These are phyloP conservation scores for Glyptemys insculpta DNA, from an alignment of 2,797 vertebrate genomes.

Conservation along the genomic window DNA sequence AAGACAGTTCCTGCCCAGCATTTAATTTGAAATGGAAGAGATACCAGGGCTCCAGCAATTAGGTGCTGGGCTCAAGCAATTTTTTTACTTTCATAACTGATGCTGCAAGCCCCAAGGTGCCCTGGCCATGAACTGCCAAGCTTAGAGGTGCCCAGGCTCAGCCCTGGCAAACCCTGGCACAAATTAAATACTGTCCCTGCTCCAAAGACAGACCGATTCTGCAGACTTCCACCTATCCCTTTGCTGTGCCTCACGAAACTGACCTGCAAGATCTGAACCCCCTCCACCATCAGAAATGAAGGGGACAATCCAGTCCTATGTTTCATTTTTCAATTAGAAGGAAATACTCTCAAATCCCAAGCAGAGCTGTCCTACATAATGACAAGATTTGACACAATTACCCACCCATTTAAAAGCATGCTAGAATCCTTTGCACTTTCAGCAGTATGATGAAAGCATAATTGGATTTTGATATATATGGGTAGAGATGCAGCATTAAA, in stretches of 20 bases:
- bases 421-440: not conserved
- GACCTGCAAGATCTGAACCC: not conserved
- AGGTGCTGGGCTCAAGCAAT: too few species aligned
- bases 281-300: not conserved
- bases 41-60: too few species aligned
- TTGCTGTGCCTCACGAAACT: not conserved
- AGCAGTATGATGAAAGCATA: not conserved
- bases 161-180: not conserved
- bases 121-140: too few species aligned
- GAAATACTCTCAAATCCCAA: not conserved
- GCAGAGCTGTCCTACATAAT: not conserved
- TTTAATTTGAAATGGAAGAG: too few species aligned
- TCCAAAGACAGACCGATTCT: not conserved
- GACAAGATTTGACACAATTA: not conserved
- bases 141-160: too few species aligned
- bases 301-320: not conserved
- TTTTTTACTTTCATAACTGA: too few species aligned
- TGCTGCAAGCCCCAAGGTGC: too few species aligned
- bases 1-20: too few species aligned
- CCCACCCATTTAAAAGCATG: not conserved
- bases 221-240: not conserved
- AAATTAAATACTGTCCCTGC: not conserved
- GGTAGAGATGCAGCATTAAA: not conserved
- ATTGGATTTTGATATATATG: not conserved
- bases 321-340: not conserved